Evolutionary conservation across 2,888 invertebrate genomes (phyloP).

Genomic region (Apotomis capreana): DNA sequence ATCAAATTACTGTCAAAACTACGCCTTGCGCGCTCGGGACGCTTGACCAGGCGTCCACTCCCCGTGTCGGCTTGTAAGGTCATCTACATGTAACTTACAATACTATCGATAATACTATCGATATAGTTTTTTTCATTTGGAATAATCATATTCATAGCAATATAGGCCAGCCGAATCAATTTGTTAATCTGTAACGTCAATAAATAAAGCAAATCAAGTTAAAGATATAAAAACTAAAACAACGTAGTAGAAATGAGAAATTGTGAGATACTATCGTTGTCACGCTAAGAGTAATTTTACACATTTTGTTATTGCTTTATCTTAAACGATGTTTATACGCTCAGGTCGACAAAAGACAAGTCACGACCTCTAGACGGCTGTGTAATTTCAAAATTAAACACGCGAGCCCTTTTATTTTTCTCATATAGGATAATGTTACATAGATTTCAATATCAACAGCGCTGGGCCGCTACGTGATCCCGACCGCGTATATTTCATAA

Average conservation of each 20-base stretch:
- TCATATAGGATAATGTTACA: slow-evolving; percentile 72
- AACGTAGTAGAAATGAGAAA: too few relatives aligned
- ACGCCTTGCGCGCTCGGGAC: slow-evolving; percentile 50
- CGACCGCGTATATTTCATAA: slow-evolving; percentile 82
- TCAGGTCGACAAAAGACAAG: background rate
- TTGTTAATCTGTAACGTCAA: too few relatives aligned
- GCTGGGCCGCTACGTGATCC: slow-evolving; percentile 81
- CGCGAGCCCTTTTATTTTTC: slow-evolving; percentile 43
- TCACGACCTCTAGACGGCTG: background rate
- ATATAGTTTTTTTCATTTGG: background rate
- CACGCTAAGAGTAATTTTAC: too few relatives aligned
- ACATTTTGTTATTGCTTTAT: background rate
- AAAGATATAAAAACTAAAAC: too few relatives aligned
- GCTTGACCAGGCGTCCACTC: slow-evolving; percentile 35
- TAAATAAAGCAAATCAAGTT: too few relatives aligned
- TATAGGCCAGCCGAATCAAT: background rate
- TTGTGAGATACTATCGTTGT: too few relatives aligned
- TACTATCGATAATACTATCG: background rate
- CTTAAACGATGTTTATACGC: background rate
- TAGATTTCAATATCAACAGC: slow-evolving; percentile 83
- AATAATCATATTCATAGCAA: background rate
- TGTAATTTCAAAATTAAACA: slow-evolving; percentile 27
- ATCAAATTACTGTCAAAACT: slow-evolving; percentile 76
- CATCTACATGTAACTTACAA: background rate
- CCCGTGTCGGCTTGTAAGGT: slow-evolving; percentile 1